phyloP scores from a whole-genome alignment of 2,113 vertebrate genomes.

The Pelmatolapia mariae region DNA sequence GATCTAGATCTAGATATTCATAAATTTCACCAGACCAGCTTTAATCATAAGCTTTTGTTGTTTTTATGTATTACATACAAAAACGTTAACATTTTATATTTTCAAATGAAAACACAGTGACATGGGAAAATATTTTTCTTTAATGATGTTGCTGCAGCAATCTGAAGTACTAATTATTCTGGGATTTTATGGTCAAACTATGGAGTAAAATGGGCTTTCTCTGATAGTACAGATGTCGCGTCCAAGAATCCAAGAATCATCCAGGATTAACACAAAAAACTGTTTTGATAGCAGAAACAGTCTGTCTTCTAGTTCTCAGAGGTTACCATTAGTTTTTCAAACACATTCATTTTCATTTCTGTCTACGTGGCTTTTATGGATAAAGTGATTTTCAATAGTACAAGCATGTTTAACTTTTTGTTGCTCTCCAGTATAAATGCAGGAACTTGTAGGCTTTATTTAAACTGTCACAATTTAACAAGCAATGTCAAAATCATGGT shows the following conservation, averaged over 20 bases:
- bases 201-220: not conserved
- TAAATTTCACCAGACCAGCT: not conserved
- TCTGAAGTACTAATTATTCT: too few relatives aligned
- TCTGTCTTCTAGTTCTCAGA: not conserved
- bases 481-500: not conserved
- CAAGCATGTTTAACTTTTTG: not conserved
- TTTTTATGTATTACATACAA: not conserved
- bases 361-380: not conserved
- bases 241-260: not conserved
- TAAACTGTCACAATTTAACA: not conserved
- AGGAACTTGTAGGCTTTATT: not conserved
- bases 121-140: not conserved
- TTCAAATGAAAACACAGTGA: not conserved
- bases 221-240: not conserved
- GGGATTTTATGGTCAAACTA: too few relatives aligned
- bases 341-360: not conserved
- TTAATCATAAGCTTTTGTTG: not conserved
- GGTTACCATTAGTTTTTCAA: not conserved
- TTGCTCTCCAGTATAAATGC: not conserved
- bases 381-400: not conserved
- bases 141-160: too few relatives aligned
- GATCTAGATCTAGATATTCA: not conserved
- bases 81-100: not conserved
- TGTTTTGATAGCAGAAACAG: not conserved
- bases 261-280: not conserved